Evolutionary conservation across 2,797 vertebrate species (phyloP), one percentile per base, ranked within the genome.

Genomic region (Bovichtus diacanthus): DNA sequence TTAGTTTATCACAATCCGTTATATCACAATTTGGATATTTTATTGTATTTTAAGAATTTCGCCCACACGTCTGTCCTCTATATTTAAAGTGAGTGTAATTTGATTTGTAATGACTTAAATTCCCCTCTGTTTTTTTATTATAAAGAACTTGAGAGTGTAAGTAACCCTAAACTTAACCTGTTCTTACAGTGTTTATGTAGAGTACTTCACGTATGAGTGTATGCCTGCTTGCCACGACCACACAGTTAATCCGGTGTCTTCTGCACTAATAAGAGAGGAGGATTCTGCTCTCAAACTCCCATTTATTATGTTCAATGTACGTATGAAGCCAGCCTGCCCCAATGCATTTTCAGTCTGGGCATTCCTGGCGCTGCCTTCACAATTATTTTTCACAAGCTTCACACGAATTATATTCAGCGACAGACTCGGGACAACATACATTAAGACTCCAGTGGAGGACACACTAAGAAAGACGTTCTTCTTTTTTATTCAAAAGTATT

Each of bases 261-360:
- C 60, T 59, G 63, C 70, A 12, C 75, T 90, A 79, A 87, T 81
- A 81, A 84, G 70, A 84, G 82, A 84, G 78, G 81, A 72, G 84
- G 77, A 47, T 75, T 82, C 43, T 66, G 70, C 70, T 74, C 83
- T 88, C 83, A 82, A 87, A 83, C 78, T 83, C 70, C 85, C 84
- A 90, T 91, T 88, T 82, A 82, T 88, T 85, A 92, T 71, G 21
- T 67, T 72, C 74, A 46, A 82, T 80, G 83, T 82, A 73, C 62
- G 75, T 27, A 67, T 49, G 80, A 56, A 64, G 62, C 51, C 73
- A 25, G 66, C 12, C 69, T 46, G 67, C 21, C n/a, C 59, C 80
- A 15, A 83, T 85, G 84, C 47, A 5, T 90, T 88, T 83, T 63
- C 71, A 81, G 73, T 43, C 74, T 82, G 88, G 76, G 69, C 79